These are phyloP conservation scores for Zapornia atra DNA, from an alignment of 2,113 vertebrate species.

Conservation along the genomic window DNA sequence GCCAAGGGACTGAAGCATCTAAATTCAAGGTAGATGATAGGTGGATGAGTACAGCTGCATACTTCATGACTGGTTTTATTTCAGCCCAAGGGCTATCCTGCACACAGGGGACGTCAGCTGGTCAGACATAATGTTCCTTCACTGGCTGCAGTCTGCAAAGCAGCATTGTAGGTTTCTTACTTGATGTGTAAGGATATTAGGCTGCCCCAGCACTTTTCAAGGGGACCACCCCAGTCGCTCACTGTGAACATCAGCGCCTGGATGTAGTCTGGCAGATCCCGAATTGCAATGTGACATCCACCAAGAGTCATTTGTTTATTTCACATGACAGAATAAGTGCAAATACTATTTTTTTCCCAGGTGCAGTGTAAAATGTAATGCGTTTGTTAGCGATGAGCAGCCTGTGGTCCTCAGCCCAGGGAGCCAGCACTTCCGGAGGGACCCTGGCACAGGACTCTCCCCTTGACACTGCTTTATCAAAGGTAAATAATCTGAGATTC, in stretches of 20 bases:
- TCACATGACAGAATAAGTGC: background rate
- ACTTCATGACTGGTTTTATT: background rate
- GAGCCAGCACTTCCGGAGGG: background rate
- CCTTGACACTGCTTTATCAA: background rate
- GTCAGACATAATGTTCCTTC: background rate
- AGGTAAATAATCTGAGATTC: background rate
- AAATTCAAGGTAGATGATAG: background rate
- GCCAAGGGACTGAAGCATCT: background rate
- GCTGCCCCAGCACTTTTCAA: background rate
- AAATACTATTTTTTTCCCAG: background rate
- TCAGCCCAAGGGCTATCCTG: background rate
- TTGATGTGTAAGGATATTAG: background rate
- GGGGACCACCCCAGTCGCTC: background rate
- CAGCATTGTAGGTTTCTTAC: background rate
- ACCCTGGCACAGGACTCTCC: background rate
- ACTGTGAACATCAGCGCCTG: rapidly evolving
- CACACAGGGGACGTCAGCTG: rapidly evolving
- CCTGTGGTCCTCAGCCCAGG: background rate
- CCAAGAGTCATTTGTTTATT: background rate
- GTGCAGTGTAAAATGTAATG: background rate
- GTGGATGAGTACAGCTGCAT: background rate
- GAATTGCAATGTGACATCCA: background rate
- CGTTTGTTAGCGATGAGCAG: background rate
- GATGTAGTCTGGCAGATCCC: background rate
- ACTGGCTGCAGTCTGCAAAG: background rate